Conservation (phyloP, 2,888 invertebrate species). For the Crioceris asparagi region DNA sequence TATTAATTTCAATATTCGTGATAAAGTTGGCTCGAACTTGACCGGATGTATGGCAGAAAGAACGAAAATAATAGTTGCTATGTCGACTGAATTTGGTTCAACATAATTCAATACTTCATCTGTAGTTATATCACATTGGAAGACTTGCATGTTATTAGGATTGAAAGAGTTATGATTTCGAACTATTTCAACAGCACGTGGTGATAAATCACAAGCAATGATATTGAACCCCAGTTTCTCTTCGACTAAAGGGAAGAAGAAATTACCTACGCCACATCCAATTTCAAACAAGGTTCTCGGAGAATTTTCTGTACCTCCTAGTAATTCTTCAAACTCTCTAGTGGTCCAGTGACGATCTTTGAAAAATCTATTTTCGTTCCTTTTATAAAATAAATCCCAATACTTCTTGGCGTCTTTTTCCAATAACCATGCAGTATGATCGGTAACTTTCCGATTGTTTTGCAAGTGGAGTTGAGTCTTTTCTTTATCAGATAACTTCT, state of each 20-base stretch:
- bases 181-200: constrained; percentile 79
- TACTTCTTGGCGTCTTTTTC: constrained; percentile 77
- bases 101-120: constrained; percentile 52
- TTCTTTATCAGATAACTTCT: too few species aligned
- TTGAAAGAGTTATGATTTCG: constrained; percentile 42
- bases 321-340: constrained; percentile 64
- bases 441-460: constrained; percentile 56
- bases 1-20: constrained; percentile 54
- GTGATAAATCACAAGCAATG: constrained; percentile 88
- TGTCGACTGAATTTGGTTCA: constrained; percentile 49
- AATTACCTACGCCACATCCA: constrained; percentile 96
- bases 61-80: constrained; percentile 88
- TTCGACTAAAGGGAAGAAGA: constrained; percentile 82
- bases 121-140: constrained; percentile 75
- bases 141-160: constrained; percentile 59
- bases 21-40: constrained; percentile 55
- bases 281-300: constrained; percentile 58
- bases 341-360: constrained; percentile 96
- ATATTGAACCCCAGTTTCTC: constrained; percentile 63
- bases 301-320: constrained; percentile 30
- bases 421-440: constrained; percentile 63
- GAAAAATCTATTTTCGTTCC: constrained; percentile 88
- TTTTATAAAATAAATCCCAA: constrained; percentile 95
- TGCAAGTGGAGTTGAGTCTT: constrained; percentile 40
- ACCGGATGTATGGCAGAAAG: constrained; percentile 88